Conservation (phyloP, 1,140 invertebrate species). For the Drosophila chauvacae region DNA sequence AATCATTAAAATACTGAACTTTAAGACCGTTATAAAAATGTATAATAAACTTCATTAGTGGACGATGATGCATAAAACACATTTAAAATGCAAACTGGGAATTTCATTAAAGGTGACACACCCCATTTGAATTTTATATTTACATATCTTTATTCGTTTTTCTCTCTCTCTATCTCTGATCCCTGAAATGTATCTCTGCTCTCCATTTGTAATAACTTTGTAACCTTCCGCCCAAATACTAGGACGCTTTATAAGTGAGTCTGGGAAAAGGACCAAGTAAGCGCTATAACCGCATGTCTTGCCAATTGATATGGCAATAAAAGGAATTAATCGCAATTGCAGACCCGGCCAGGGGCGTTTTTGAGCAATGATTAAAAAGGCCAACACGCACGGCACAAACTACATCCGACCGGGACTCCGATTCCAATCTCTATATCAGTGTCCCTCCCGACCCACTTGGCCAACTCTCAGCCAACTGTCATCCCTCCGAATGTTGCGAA, state of each 20-base stretch:
- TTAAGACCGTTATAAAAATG: conserved; percentile 76
- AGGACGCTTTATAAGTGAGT: background rate
- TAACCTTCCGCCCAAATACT: conserved; percentile 15
- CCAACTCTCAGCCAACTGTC: conserved; percentile 3
- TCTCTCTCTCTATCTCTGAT: background rate
- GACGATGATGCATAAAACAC: conserved; percentile 42
- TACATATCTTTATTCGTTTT: background rate
- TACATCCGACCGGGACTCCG: conserved; percentile 30
- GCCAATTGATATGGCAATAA: conserved; percentile 65
- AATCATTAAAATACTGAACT: conserved; percentile 80
- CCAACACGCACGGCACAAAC: conserved; percentile 48
- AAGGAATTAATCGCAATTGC: conserved; percentile 61
- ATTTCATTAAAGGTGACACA: conserved; percentile 60
- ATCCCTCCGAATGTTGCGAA: conserved; percentile 35
- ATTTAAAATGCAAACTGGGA: conserved; percentile 22
- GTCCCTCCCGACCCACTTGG: conserved; percentile 1
- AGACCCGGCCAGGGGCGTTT: conserved; percentile 41
- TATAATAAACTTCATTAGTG: conserved; percentile 82
- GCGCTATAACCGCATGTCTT: conserved; percentile 58
- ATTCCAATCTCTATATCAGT: conserved; percentile 34
- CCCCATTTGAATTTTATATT: conserved; percentile 28
- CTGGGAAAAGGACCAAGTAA: conserved; percentile 9
- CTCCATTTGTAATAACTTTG: conserved; percentile 12
- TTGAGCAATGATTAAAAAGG: conserved; percentile 46
- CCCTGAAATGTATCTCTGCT: background rate